phyloP scores from a whole-genome alignment of 2,797 vertebrate species.

The Gastrophryne carolinensis region DNA sequence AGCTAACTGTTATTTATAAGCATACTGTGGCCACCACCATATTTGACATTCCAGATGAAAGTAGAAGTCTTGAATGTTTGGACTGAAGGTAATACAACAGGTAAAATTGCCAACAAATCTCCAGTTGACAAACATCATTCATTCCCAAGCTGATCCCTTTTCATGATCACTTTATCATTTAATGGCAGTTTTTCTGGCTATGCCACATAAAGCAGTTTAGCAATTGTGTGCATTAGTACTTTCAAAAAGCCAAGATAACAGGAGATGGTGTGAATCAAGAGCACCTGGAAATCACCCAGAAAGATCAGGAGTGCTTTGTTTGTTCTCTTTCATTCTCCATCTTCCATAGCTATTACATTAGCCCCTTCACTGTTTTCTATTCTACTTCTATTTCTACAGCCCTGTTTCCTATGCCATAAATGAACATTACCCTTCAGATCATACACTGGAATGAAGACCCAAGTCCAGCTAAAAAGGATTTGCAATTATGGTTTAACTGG shows the following conservation, averaged over 20 bases:
- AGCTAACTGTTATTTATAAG: no score
- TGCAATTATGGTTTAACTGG: no score
- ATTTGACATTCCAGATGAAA: neutral
- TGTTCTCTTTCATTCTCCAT: conserved; percentile 43
- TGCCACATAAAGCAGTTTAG: conserved; percentile 39
- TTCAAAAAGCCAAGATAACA: conserved; percentile 43
- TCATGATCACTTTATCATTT: conserved; percentile 54
- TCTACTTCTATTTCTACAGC: conserved; percentile 23
- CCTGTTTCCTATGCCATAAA: conserved; percentile 32
- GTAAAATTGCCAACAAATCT: conserved; percentile 26
- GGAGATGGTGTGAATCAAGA: conserved; percentile 31
- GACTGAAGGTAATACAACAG: neutral
- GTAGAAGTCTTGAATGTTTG: neutral
- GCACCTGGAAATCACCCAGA: conserved; percentile 14
- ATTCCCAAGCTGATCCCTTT: conserved; percentile 47
- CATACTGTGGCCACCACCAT: neutral
- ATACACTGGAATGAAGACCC: conserved; percentile 6
- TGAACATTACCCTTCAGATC: neutral
- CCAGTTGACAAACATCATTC: conserved; percentile 48
- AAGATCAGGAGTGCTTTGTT: conserved; percentile 47
- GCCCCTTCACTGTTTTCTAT: conserved; percentile 22
- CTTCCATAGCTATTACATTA: conserved; percentile 21
- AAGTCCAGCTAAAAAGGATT: neutral
- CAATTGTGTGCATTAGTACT: conserved; percentile 48
- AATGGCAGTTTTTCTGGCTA: conserved; percentile 51